Base-by-base conservation (phyloP, 2,888 invertebrate genomes). In the Drosophila neutralis region DNA sequence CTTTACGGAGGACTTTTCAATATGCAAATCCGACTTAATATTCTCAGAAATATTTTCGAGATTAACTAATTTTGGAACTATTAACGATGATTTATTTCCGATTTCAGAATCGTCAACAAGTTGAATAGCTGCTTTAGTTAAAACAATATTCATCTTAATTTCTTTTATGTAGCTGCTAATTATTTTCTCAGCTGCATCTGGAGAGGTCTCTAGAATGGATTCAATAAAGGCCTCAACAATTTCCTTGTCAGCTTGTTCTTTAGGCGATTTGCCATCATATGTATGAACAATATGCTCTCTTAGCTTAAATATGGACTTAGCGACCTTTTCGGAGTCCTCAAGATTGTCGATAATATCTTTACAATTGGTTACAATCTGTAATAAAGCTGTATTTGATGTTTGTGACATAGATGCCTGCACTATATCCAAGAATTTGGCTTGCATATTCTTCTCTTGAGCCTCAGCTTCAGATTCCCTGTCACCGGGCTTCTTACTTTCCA, bases 251-350 rank as follows among this genome's bases (percentile, higher is more conserved):
- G 38, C 24, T 52, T 59, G 67, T 2, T 88, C 78, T 13, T 81
- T 69, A 4, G 49, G 53, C 0, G 76, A 38, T 21, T 79, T 79
- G 1, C 87, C 89, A 61, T 92, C 91, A 58, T 91, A 91, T 0
- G 92, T 92, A 27, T 92, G 92, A 15, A 91, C 91, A 57, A 92
- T 87, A 29, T 91, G 91, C 51, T 91, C 87, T 38, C 83, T 74
- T 4, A 92, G 69, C 57, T 91, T 91, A 4, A 92, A 91, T 42
- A 91, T 74, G 8, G 82, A 76, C 61, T 90, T 91, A 4, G 78
- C 53, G n/a, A 86, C 67, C 42, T 78, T 68, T 7, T 82, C 83
- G 7, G 42, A 29, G 36, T 80, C 73, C 13, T 65, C n/a, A 0
- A 74, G 40, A 33, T 77, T 76, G 8, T 81, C 70, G 5, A 89